Percentiles rank a stretch among this genome's conserved stretches.
Conservation (phyloP, 2,888 invertebrate species). For the Eutolmus rufibarbis region DNA sequence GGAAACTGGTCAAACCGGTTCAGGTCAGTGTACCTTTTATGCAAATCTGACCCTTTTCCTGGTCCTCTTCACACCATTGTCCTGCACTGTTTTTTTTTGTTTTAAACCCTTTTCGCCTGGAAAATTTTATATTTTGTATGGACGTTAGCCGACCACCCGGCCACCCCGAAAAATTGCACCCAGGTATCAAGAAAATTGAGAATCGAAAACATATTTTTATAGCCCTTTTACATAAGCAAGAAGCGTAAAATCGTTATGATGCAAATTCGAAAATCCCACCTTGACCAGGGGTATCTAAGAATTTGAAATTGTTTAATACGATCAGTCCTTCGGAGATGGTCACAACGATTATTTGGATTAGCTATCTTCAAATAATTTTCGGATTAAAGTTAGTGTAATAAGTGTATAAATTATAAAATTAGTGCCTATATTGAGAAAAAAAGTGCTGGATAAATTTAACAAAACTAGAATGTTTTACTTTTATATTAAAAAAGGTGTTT, state of each 20-base stretch:
- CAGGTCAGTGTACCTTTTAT: constrained; percentile 21
- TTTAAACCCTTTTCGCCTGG: neutral
- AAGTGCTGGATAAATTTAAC: too few species aligned
- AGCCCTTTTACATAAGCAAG: too few species aligned
- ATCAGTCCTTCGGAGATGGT: neutral
- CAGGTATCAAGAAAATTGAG: too few species aligned
- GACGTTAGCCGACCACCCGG: neutral
- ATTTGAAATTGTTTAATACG: neutral
- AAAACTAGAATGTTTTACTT: too few species aligned
- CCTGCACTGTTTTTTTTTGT: neutral
- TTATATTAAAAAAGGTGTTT: too few species aligned
- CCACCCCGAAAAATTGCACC: neutral
- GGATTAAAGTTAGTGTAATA: too few species aligned
- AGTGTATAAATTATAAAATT: too few species aligned
- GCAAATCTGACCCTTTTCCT: neutral
- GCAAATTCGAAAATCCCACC: too few species aligned
- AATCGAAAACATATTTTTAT: too few species aligned
- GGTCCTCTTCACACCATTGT: neutral
- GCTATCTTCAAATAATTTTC: too few species aligned
- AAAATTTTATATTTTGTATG: neutral
- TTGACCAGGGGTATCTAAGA: neutral
- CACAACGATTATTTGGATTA: neutral
- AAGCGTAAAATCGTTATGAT: too few species aligned
- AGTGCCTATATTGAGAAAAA: too few species aligned
- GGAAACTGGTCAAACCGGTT: constrained; percentile 34